Evolutionary conservation across 2,888 invertebrate genomes (phyloP).

Genomic region (Achlya flavicornis): DNA sequence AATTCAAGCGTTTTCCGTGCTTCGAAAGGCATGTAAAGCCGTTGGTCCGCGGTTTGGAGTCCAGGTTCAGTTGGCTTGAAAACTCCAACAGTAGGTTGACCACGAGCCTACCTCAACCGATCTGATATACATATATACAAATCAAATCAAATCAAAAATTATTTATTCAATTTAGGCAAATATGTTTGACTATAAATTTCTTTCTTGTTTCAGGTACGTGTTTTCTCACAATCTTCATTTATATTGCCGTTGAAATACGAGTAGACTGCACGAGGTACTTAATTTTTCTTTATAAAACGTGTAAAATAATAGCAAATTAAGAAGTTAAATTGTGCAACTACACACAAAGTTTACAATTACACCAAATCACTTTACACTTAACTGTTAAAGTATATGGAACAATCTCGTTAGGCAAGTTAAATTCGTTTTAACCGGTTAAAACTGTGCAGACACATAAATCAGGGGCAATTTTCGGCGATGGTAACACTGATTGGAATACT

Average conservation of each 20-base stretch:
- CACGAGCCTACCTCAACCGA: too few species aligned
- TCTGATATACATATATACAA: too few species aligned
- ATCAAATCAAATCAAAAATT: too few species aligned
- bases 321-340: background rate
- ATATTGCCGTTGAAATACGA: background rate
- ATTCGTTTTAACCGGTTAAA: constrained; percentile 31
- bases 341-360: background rate
- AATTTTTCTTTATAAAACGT: background rate
- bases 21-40: too few species aligned
- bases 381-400: constrained; percentile 4
- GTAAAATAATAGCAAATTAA: background rate
- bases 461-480: constrained; percentile 61
- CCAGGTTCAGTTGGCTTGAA: too few species aligned
- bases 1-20: too few species aligned
- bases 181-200: background rate
- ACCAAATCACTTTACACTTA: constrained; percentile 3
- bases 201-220: constrained; percentile 3
- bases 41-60: too few species aligned
- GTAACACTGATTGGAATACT: constrained; percentile 64
- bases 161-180: too few species aligned
- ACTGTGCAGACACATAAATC: constrained; percentile 75
- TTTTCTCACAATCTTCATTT: background rate
- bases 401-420: constrained; percentile 14
- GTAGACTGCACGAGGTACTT: background rate
- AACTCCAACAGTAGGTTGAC: too few species aligned